Base-by-base conservation (phyloP, 2,888 invertebrate species). In the Chloroclystis v-ata region DNA sequence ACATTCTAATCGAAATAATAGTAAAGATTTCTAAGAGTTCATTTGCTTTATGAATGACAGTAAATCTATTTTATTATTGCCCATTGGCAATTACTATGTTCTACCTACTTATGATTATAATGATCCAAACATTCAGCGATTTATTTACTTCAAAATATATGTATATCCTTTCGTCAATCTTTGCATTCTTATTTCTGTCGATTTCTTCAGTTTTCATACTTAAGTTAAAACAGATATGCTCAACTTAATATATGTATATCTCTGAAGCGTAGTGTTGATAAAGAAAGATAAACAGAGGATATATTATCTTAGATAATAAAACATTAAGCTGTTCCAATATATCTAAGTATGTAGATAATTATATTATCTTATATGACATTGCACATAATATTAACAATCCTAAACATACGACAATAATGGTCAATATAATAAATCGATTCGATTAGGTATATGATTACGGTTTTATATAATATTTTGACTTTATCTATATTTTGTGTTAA, bases 381-480 rank as follows among this genome's bases (percentile, higher is more conserved):
- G 16, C n/a, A n/a, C 16, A 24, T 35, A 33, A 4, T 40, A 38
- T 20, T 3, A 28, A 33, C 14, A 33, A 33, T 20, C 33, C 10
- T 11, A 24, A 16, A 35, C 26, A 37, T 16, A 33, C 16, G 14
- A n/a, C n/a, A 14, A 13, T n/a, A 32, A 32, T 16, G 32, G 16
- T 5, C 32, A 33, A 33, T 33, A 16, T 33, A 33, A 16, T 16
- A 33, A 33, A 33, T 5, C n/a, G 32, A 33, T 33, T 16, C 14
- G 32, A 33, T 33, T 16, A n/a, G 2, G n/a, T 16, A 20, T 20
- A 20, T 16, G 32, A 33, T 32, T 32, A 14, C 4, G 14, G 20
- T 20, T 32, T 32, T 12, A 13, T 30, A 13, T 14, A 14, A 32
- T 16, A 10, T 14, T 16, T 16, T 14, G 16, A 2, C 16, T 4